Evolutionary conservation across 1,140 invertebrate species (phyloP), one percentile per base, ranked within the genome.

Genomic region (Lethrus apterus): DNA sequence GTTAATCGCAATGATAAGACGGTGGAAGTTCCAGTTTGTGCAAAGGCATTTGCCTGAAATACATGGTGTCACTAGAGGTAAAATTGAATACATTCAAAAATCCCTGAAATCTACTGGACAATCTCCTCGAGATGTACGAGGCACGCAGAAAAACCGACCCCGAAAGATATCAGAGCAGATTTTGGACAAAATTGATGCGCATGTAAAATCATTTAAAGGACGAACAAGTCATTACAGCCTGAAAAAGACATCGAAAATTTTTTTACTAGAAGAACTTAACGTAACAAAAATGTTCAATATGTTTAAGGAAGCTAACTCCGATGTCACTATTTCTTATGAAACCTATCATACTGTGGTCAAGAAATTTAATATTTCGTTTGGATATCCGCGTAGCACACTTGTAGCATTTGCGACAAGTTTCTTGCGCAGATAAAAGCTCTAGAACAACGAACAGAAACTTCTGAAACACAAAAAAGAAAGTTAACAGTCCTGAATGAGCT

Each of bases 321-420:
- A 17, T 19, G 15, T 13, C 24, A 8, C 34, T 13, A 36, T 41
- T 20, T 24, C 38, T 41, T 41, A 21, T 24, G 11, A 41, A 41
- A 41, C 3, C 9, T 41, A 41, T 14, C 21, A 21, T 2, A 41
- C 18, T 10, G 14, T 23, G 8, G 20, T 41, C 21, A 41, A 41
- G 9, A 21, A 41, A 19, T 19, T 41, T 41, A 41, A 41, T 41
- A 23, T 41, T 21, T 21, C 18, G 11, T 41, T 41, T 14, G 20
- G 38, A 20, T 41, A 41, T 21, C 38, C 38, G 2, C 20, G 38
- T 20, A 20, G 10, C 18, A 41, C 38, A 41, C 38, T 21, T 41
- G 38, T 41, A 24, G 18, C 9, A 24, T 8, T 10, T 41, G 20
- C 13, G 38, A 41, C 38, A 19, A 41, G 21, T 41, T 20, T 21